Conservation (phyloP, 2,113 vertebrate species). For the Scatophagus argus region DNA sequence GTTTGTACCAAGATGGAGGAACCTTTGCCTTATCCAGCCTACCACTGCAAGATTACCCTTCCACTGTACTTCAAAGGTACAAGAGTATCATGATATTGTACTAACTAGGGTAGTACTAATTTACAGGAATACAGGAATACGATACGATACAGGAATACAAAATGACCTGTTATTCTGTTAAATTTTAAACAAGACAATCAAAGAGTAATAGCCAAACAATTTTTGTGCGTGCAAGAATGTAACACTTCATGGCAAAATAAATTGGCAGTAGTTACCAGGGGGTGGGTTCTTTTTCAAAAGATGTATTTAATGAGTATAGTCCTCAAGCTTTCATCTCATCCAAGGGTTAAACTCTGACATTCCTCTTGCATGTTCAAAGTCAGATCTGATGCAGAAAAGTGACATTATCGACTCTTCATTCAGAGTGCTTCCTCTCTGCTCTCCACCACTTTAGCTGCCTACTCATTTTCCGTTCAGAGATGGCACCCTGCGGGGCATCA, state of each 20-base stretch:
- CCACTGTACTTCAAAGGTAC: too few relatives aligned
- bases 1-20: too few relatives aligned
- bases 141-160: too few relatives aligned
- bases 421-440: conserved; percentile 43
- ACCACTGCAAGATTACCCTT: too few relatives aligned
- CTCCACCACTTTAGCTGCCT: conserved; percentile 25
- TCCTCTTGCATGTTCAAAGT: conserved; percentile 2
- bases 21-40: too few relatives aligned
- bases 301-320: background rate
- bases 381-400: conserved; percentile 18
- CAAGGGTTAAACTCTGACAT: conserved; percentile 12
- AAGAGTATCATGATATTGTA: too few relatives aligned
- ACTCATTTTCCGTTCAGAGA: conserved; percentile 48
- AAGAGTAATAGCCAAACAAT: too few relatives aligned
- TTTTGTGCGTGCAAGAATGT: background rate
- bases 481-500: conserved; percentile 45
- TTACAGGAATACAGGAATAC: too few relatives aligned
- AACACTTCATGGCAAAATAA: background rate
- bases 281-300: background rate
- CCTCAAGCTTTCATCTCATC: background rate
- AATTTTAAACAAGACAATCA: too few relatives aligned
- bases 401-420: conserved; percentile 13
- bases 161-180: too few relatives aligned
- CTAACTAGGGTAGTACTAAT: too few relatives aligned
- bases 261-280: too few relatives aligned